These are phyloP conservation scores for Odocoileus hemionus DNA, from an alignment of 2,113 vertebrate genomes.

Conservation along the genomic window DNA sequence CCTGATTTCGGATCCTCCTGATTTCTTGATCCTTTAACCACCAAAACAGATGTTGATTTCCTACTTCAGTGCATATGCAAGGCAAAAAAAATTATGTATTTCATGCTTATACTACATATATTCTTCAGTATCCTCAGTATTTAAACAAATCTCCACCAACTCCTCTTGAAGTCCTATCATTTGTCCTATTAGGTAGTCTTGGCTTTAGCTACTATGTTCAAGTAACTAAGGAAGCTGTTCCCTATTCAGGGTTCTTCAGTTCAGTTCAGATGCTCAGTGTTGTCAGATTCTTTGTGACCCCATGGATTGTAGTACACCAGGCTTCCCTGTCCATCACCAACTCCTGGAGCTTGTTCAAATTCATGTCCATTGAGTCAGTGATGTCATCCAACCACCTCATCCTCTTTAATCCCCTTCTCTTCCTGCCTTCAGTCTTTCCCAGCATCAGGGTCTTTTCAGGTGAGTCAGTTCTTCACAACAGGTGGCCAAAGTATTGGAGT, in stretches of 20 bases:
- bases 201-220: background rate
- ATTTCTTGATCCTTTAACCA: background rate
- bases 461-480: background rate
- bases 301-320: background rate
- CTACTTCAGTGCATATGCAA: background rate
- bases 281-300: background rate
- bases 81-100: background rate
- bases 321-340: background rate
- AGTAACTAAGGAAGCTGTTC: background rate
- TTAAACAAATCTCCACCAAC: background rate
- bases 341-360: background rate
- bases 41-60: background rate
- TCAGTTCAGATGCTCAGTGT: background rate
- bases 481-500: background rate
- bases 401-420: background rate
- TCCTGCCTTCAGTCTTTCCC: background rate
- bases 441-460: background rate
- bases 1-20: background rate
- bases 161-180: background rate
- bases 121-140: background rate
- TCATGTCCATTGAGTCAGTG: background rate
- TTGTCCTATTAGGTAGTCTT: background rate
- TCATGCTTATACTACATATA: background rate
- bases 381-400: background rate
- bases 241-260: background rate